Conservation (phyloP, 1,140 invertebrate species). For the Tribolium madens region DNA sequence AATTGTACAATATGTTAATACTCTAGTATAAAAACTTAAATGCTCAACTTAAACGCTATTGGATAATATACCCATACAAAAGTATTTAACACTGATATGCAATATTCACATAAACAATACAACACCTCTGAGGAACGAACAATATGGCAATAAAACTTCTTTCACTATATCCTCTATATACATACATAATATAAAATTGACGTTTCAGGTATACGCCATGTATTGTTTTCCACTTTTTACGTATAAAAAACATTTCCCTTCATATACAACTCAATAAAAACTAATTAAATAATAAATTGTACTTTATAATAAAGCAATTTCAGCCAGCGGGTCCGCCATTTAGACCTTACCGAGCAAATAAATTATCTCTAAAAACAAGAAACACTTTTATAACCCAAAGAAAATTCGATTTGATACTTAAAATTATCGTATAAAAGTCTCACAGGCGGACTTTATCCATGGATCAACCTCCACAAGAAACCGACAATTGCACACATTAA, state of each 20-base stretch:
- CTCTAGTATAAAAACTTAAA: constrained; percentile 16
- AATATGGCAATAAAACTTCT: constrained; percentile 44
- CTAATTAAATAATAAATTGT: not conserved
- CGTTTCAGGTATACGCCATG: not conserved
- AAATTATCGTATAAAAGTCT: too few species aligned
- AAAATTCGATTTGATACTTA: not conserved
- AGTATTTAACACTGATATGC: constrained; percentile 48
- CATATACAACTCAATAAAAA: not conserved
- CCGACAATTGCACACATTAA: constrained; percentile 13
- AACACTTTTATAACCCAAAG: too few species aligned
- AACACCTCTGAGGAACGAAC: constrained; percentile 43
- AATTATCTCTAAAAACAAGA: too few species aligned
- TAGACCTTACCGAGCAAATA: too few species aligned
- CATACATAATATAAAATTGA: constrained; percentile 40
- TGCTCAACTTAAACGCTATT: constrained; percentile 12
- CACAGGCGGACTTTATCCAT: not conserved
- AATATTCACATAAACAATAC: constrained; percentile 44
- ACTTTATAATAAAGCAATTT: not conserved
- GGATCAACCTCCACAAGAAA: not conserved
- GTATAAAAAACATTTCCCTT: not conserved
- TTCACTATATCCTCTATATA: not conserved
- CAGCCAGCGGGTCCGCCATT: not conserved
- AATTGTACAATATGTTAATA: constrained; percentile 12
- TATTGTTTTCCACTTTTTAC: not conserved
- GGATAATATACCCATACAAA: constrained; percentile 15